phyloP scores from a whole-genome alignment of 2,797 vertebrate species.

The Rhincodon typus region DNA sequence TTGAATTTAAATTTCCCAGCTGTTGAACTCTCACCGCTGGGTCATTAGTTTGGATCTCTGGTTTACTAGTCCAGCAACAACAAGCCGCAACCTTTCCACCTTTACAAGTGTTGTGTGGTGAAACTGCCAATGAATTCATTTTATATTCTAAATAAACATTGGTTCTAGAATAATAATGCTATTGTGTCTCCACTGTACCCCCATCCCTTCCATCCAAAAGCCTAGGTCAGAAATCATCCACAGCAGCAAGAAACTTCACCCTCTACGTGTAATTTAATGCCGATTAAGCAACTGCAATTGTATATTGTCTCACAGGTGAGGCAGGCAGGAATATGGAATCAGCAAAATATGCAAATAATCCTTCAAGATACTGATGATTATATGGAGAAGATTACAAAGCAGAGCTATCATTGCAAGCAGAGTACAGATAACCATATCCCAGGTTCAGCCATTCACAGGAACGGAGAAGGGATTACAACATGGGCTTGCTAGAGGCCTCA shows the following conservation, averaged over 20 bases:
- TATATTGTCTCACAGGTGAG: background rate
- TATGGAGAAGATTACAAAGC: background rate
- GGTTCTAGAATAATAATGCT: background rate
- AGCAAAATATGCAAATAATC: background rate
- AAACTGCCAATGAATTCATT: background rate
- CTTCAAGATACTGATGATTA: background rate
- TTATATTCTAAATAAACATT: background rate
- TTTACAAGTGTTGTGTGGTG: background rate
- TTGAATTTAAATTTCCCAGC: too few relatives aligned
- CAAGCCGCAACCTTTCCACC: background rate
- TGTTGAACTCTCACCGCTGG: too few relatives aligned
- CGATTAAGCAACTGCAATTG: background rate
- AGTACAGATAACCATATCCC: background rate
- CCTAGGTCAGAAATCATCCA: background rate
- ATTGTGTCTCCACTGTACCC: background rate
- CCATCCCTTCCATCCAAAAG: background rate
- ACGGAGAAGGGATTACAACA: background rate
- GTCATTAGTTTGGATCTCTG: too few relatives aligned
- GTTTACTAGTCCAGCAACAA: too few relatives aligned
- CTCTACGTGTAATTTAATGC: background rate
- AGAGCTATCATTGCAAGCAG: too few relatives aligned
- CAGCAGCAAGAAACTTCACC: background rate
- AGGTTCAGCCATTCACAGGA: background rate
- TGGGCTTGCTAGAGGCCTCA: background rate
- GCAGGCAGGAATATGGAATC: background rate